These are phyloP conservation scores for Heterodera schachtii DNA, from an alignment of 1,140 invertebrate genomes.

Conservation along the genomic window DNA sequence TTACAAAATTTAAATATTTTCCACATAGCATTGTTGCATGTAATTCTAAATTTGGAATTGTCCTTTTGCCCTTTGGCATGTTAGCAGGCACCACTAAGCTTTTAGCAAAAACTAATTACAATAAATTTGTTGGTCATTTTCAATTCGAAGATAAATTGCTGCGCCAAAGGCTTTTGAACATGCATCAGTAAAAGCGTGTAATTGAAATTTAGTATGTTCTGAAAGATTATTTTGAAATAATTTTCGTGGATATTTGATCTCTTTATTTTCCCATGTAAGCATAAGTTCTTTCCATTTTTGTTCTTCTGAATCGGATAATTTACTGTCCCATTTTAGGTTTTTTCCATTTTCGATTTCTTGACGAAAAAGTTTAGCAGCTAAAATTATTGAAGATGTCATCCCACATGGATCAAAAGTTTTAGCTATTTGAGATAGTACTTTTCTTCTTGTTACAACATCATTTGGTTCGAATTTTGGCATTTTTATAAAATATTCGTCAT, in stretches of 20 bases:
- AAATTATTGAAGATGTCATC: background rate
- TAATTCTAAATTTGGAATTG: too few species aligned
- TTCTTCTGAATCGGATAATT: background rate
- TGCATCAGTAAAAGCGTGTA: too few species aligned
- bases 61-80: too few species aligned
- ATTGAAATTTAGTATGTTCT: too few species aligned
- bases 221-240: too few species aligned
- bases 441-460: background rate
- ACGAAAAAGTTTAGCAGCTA: background rate
- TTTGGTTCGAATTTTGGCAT: background rate
- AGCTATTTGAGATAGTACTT: slow-evolving; percentile 2
- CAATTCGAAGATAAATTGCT: too few species aligned
- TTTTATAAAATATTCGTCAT: background rate
- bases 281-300: slow-evolving; percentile 14
- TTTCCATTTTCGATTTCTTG: background rate
- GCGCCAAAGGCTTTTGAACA: too few species aligned
- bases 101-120: too few species aligned
- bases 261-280: background rate
- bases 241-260: background rate
- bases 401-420: background rate
- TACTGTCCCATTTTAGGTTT: slow-evolving; percentile 2
- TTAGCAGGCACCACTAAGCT: too few species aligned
- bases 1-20: too few species aligned
- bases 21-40: too few species aligned
- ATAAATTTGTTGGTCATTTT: too few species aligned